These are phyloP conservation scores for Geodia barretti DNA, from an alignment of 37 sponge, comb jelly and placozoan species.

Conservation along the genomic window DNA sequence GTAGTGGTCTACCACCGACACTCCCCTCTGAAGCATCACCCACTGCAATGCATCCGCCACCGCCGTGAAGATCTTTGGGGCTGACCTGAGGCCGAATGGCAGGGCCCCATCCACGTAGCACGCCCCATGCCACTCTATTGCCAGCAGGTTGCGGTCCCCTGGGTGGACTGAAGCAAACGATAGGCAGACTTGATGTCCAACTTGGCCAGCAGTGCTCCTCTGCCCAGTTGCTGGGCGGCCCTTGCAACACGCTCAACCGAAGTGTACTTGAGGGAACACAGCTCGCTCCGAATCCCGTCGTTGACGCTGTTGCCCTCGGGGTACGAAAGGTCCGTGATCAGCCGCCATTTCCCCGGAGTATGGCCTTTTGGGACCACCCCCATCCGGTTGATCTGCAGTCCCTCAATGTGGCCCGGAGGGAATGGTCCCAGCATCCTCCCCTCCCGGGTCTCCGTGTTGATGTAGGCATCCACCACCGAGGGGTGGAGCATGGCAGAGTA, in stretches of 20 bases:
- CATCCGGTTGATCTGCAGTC: constrained; percentile 9
- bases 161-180: constrained; percentile 15
- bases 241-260: constrained; percentile 16
- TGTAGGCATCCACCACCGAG: no score
- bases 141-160: not conserved
- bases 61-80: constrained; percentile 32
- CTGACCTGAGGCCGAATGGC: constrained; percentile 33
- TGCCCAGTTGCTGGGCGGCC: constrained; percentile 11
- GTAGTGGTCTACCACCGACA: no score
- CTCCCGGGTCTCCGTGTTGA: not conserved
- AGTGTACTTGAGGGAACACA: constrained; percentile 28
- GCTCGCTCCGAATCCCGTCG: constrained; percentile 9
- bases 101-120: not conserved
- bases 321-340: constrained; percentile 25
- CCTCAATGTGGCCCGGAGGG: not conserved
- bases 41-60: constrained; percentile 26
- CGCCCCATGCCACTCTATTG: not conserved
- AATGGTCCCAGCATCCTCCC: no score
- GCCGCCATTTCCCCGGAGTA: constrained; percentile 10
- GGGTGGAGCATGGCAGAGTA: no score
- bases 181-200: constrained; percentile 13
- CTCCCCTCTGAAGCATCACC: constrained; percentile 1
- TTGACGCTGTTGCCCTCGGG: no score
- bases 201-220: constrained; percentile 18
- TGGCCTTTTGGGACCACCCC: constrained; percentile 32